These are phyloP conservation scores for Balaenoptera acutorostrata DNA, from an alignment of 2,113 vertebrate genomes.

Conservation along the genomic window DNA sequence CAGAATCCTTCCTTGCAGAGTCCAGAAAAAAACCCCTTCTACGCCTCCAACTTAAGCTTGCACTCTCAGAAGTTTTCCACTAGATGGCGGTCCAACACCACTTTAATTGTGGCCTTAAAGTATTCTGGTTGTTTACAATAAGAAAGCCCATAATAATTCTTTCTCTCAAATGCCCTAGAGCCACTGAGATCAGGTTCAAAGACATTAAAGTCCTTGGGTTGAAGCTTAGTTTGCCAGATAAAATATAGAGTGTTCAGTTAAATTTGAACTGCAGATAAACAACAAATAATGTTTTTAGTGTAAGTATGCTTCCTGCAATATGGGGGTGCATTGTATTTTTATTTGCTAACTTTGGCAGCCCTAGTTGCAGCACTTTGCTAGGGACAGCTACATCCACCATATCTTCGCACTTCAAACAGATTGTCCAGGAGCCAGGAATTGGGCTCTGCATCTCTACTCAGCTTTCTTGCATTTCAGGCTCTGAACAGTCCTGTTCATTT, in stretches of 20 bases:
- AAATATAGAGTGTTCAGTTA: not conserved
- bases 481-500: too few relatives aligned
- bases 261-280: not conserved
- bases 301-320: not conserved
- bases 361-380: not conserved
- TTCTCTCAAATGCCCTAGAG: not conserved
- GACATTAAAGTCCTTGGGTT: not conserved
- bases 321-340: not conserved
- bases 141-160: not conserved
- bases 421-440: not conserved
- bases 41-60: not conserved
- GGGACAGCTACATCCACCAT: not conserved
- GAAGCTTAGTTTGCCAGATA: not conserved
- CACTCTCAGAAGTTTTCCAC: not conserved
- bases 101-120: not conserved
- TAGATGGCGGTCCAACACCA: conserved; percentile 46
- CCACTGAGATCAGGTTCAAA: not conserved
- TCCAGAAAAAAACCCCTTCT: too few relatives aligned
- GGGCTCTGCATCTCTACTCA: not conserved
- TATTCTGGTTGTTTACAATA: not conserved
- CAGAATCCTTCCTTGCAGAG: not conserved
- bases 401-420: not conserved
- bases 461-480: too few relatives aligned
- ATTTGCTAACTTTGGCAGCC: not conserved
- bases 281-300: not conserved